Evolutionary conservation across 2,888 invertebrate species (phyloP).

Genomic region (Lepas anatifera): DNA sequence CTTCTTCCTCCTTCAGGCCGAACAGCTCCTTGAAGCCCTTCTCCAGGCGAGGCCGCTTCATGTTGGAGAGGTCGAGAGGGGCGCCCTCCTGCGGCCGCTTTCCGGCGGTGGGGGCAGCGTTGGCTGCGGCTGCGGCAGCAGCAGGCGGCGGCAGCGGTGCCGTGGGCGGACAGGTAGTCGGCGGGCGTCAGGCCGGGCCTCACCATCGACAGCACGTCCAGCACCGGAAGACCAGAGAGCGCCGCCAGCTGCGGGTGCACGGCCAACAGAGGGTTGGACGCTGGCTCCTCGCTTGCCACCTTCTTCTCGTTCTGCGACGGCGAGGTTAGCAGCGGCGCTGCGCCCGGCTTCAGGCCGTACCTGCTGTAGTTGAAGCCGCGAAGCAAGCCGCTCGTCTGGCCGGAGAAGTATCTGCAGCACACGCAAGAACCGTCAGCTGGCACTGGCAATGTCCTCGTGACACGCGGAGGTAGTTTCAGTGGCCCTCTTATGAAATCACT

Average conservation of each 20-base stretch:
- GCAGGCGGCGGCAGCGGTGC: constrained; percentile 58
- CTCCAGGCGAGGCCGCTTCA: constrained; percentile 74
- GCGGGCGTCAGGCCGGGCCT: constrained; percentile 70
- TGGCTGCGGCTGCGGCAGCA: constrained; percentile 87
- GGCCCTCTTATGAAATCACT: too few species aligned
- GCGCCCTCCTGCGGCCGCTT: constrained; percentile 68
- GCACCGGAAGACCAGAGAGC: constrained; percentile 61
- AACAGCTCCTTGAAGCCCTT: constrained; percentile 76
- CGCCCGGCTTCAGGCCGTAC: constrained; percentile 10
- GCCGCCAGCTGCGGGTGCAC: constrained; percentile 92
- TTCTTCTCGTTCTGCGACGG: constrained; percentile 66
- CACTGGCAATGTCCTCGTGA: too few species aligned
- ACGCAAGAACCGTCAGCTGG: constrained; percentile 61
- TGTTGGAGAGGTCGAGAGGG: constrained; percentile 38
- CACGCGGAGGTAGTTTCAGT: too few species aligned
- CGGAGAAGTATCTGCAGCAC: constrained; percentile 65
- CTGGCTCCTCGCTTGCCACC: constrained; percentile 64
- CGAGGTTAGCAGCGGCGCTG: constrained; percentile 43
- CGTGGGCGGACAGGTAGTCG: constrained; percentile 72
- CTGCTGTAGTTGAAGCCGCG: constrained; percentile 14
- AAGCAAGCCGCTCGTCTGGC: constrained; percentile 57
- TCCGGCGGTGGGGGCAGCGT: constrained; percentile 72
- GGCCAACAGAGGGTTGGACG: constrained; percentile 73
- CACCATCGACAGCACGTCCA: constrained; percentile 60
- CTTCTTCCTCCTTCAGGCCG: constrained; percentile 75